Percentiles rank a stretch among this genome's conserved stretches.
Evolutionary conservation across 2,888 invertebrate genomes (phyloP).

Genomic region (Platerodrilus igneus): DNA sequence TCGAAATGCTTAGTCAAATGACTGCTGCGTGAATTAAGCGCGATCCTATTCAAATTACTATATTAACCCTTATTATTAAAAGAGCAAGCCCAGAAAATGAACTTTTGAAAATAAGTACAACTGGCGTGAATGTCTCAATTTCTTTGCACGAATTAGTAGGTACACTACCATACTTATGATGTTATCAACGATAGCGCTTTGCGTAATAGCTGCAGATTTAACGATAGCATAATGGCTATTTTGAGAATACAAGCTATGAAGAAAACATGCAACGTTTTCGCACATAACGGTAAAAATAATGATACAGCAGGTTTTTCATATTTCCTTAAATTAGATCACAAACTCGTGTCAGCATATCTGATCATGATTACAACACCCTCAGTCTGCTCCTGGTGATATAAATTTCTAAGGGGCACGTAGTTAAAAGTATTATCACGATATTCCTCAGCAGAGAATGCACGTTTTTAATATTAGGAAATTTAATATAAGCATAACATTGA

Average conservation of each 20-base stretch:
- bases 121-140: slow-evolving; percentile 24
- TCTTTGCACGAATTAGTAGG: slow-evolving; percentile 11
- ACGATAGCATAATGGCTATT: slow-evolving; percentile 34
- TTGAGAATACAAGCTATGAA: slow-evolving; percentile 31
- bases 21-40: too few relatives aligned
- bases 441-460: too few relatives aligned
- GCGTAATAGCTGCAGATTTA: slow-evolving; percentile 36
- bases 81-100: too few relatives aligned
- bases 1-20: too few relatives aligned
- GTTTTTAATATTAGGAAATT: too few relatives aligned
- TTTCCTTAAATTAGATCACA: slow-evolving; percentile 32
- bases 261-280: slow-evolving; percentile 30
- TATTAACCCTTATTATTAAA: too few relatives aligned
- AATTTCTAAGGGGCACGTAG: too few relatives aligned
- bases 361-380: slow-evolving; percentile 23
- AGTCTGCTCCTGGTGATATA: too few relatives aligned
- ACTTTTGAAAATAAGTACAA: too few relatives aligned
- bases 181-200: slow-evolving; percentile 35
- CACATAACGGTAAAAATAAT: slow-evolving; percentile 30
- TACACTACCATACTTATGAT: slow-evolving; percentile 23
- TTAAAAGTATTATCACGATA: too few relatives aligned
- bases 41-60: too few relatives aligned
- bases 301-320: slow-evolving; percentile 28
- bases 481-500: too few relatives aligned
- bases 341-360: slow-evolving; percentile 28